Conservation (phyloP, 2,888 invertebrate species). For the Corythucha ciliata region DNA sequence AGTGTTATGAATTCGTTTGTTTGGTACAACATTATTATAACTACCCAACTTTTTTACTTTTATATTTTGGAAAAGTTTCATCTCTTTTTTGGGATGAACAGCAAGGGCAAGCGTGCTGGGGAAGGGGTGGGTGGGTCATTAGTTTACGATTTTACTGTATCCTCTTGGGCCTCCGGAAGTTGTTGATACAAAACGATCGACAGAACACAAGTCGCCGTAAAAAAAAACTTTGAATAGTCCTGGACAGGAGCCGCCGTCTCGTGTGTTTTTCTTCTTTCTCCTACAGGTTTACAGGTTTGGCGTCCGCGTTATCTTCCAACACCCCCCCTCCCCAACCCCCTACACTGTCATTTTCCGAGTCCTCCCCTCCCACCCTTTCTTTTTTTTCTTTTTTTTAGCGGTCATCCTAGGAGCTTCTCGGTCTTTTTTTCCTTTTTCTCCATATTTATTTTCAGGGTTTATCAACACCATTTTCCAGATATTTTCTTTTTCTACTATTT, state of each 20-base stretch:
- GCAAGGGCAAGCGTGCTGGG: constrained; percentile 8
- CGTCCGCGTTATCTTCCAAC: no score
- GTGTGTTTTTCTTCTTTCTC: constrained; percentile 15
- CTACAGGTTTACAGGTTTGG: constrained; percentile 26
- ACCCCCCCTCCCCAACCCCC: no score
- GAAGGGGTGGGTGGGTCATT: background rate
- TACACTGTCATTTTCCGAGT: no score
- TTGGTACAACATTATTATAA: no score
- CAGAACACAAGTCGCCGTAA: background rate
- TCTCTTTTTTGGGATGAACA: no score
- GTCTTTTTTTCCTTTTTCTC: no score
- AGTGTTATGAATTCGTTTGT: constrained; percentile 40
- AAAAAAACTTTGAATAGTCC: no score
- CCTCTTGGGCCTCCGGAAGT: background rate
- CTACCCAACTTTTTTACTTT: no score
- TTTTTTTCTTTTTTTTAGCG: constrained; percentile 1
- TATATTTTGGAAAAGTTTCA: no score
- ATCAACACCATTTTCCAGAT: constrained; percentile 21
- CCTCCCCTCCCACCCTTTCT: background rate
- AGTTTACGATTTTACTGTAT: no score
- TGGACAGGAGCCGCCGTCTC: background rate
- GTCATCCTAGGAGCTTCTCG: no score
- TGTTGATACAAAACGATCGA: background rate
- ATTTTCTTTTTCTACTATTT: constrained; percentile 11
- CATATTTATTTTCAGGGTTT: constrained; percentile 24